phyloP scores from a whole-genome alignment of 1,140 invertebrate genomes.

The Macrobrachium rosenbergii region DNA sequence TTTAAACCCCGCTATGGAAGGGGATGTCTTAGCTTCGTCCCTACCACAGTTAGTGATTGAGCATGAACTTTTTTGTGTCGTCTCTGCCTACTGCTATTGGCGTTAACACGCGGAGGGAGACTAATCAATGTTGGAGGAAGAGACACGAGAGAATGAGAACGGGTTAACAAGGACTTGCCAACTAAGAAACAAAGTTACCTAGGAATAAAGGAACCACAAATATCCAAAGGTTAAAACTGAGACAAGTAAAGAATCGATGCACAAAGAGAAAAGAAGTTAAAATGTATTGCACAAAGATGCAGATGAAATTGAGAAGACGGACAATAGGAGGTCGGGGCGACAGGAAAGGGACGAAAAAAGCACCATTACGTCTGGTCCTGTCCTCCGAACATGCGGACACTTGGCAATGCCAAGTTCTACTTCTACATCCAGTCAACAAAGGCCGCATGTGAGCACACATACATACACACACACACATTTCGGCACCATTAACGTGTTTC shows the following conservation, averaged over 20 bases:
- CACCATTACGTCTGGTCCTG: neutral
- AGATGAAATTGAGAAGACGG: neutral
- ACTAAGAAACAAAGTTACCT: too few relatives aligned
- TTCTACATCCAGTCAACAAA: neutral
- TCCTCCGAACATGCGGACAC: neutral
- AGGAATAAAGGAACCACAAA: too few relatives aligned
- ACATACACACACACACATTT: conserved; percentile 16
- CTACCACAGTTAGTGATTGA: too few relatives aligned
- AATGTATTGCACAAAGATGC: too few relatives aligned
- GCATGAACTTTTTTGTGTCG: too few relatives aligned
- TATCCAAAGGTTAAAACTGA: neutral
- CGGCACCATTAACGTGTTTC: neutral
- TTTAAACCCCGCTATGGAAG: too few relatives aligned
- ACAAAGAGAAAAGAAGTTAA: neutral
- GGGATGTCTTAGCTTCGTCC: too few relatives aligned
- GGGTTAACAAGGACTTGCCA: too few relatives aligned
- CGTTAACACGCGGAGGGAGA: too few relatives aligned
- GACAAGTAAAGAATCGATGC: neutral
- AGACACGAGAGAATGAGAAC: too few relatives aligned
- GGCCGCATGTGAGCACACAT: neutral
- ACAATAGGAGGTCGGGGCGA: neutral
- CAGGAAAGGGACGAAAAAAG: neutral
- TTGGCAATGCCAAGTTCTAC: neutral
- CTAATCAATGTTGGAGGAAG: too few relatives aligned
- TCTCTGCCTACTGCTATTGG: too few relatives aligned